Conservation (phyloP, 2,888 invertebrate species). For the Nowickia ferox region DNA sequence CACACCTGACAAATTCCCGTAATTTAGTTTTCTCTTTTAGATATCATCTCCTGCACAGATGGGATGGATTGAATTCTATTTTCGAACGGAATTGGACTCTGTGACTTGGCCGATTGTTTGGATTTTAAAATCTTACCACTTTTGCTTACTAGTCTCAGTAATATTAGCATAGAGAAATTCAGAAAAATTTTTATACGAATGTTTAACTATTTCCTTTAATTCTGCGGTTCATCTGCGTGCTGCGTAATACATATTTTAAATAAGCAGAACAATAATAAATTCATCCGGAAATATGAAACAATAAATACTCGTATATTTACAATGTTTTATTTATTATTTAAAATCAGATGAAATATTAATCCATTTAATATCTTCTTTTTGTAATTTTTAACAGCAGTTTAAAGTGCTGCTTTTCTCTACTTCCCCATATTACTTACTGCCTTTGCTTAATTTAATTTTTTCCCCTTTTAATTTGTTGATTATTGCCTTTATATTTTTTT, state of each 20-base stretch:
- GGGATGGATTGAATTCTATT: no score
- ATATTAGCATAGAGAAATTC: not conserved
- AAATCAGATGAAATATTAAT: not conserved
- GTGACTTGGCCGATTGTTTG: no score
- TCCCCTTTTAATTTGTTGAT: constrained; percentile 15
- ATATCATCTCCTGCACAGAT: no score
- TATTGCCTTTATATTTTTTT: constrained; percentile 15
- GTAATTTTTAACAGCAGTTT: not conserved
- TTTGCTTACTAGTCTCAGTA: no score
- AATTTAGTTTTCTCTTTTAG: no score
- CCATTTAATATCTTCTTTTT: not conserved
- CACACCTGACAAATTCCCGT: no score
- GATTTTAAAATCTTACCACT: no score
- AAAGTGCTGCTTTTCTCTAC: not conserved
- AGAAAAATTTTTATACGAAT: not conserved
- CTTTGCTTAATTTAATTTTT: not conserved
- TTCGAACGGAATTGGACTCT: no score
- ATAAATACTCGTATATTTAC: not conserved
- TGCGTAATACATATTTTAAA: constrained; percentile 45
- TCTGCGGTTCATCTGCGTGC: constrained; percentile 21
- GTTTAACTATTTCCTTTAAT: not conserved
- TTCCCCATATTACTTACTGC: not conserved
- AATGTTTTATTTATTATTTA: not conserved
- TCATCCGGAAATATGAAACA: constrained; percentile 38
- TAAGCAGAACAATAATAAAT: constrained; percentile 33